phyloP scores from a whole-genome alignment of 1,140 invertebrate species.

The Globodera rostochiensis region DNA sequence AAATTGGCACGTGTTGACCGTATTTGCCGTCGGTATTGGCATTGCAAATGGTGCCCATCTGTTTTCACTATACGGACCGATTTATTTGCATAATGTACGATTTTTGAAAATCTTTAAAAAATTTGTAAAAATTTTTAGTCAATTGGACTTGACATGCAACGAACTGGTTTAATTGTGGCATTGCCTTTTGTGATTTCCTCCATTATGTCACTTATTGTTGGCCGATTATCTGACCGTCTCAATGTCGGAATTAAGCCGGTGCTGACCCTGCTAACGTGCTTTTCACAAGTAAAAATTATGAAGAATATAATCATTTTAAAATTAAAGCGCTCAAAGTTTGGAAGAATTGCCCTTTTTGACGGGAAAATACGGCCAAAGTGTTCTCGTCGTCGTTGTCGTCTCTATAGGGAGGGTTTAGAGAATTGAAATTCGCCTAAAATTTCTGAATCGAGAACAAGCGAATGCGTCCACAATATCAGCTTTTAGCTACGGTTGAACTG shows the following conservation, averaged over 20 bases:
- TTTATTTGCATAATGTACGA: slow-evolving; percentile 42
- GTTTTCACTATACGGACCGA: slow-evolving; percentile 37
- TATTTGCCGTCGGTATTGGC: slow-evolving; percentile 29
- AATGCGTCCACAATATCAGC: too few relatives aligned
- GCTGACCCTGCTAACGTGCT: background rate
- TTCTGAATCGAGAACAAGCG: too few relatives aligned
- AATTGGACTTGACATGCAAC: background rate
- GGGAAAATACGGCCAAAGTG: too few relatives aligned
- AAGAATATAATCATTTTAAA: background rate
- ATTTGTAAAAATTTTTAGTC: background rate
- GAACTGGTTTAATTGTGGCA: background rate
- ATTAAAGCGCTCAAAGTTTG: too few relatives aligned
- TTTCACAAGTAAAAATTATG: background rate
- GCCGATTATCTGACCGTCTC: background rate
- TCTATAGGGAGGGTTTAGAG: too few relatives aligned
- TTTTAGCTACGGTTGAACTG: too few relatives aligned
- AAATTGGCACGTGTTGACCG: slow-evolving; percentile 25
- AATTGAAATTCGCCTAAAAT: too few relatives aligned
- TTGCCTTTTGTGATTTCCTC: background rate
- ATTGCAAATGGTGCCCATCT: slow-evolving; percentile 31
- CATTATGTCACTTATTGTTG: background rate
- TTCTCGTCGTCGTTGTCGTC: too few relatives aligned
- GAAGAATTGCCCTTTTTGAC: too few relatives aligned
- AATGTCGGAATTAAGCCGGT: background rate
- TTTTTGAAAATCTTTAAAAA: background rate